These are phyloP conservation scores for Dendrocopos noguchii DNA, from an alignment of 2,113 vertebrate genomes.

Conservation along the genomic window DNA sequence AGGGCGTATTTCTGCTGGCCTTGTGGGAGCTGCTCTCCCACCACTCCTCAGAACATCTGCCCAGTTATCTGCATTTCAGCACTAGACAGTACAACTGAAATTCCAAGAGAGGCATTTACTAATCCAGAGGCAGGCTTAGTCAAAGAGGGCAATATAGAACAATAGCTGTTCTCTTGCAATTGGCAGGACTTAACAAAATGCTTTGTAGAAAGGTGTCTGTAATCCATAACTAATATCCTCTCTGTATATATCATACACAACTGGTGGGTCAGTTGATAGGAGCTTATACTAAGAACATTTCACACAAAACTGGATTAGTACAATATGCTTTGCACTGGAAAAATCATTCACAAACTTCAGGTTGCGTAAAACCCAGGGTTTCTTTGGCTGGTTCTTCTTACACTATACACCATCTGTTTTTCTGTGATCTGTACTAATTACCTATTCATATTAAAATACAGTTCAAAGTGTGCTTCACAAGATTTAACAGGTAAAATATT, in stretches of 20 bases:
- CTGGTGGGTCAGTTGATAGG: slow-evolving; percentile 36
- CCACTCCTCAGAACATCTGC: neutral
- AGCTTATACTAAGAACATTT: slow-evolving; percentile 67
- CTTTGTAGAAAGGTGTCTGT: slow-evolving; percentile 39
- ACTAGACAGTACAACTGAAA: neutral
- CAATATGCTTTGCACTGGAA: slow-evolving; percentile 23
- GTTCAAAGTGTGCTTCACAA: slow-evolving; percentile 6
- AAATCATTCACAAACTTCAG: slow-evolving; percentile 48
- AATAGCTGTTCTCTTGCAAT: neutral
- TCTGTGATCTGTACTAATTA: slow-evolving; percentile 18
- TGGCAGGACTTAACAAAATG: slow-evolving; percentile 33
- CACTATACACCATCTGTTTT: neutral
- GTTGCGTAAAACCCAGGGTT: neutral
- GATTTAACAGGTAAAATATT: slow-evolving; percentile 39
- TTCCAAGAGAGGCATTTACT: neutral
- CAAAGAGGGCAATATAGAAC: slow-evolving; percentile 1
- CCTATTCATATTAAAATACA: slow-evolving; percentile 26
- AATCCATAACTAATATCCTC: slow-evolving; percentile 65
- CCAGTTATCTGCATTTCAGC: neutral
- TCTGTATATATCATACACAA: slow-evolving; percentile 1
- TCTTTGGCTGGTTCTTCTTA: neutral
- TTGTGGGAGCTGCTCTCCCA: neutral
- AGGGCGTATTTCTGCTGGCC: neutral
- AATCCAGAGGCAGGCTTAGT: neutral
- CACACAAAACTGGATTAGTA: slow-evolving; percentile 67